Conservation (phyloP, 1,140 invertebrate genomes). For the Apis laboriosa region DNA sequence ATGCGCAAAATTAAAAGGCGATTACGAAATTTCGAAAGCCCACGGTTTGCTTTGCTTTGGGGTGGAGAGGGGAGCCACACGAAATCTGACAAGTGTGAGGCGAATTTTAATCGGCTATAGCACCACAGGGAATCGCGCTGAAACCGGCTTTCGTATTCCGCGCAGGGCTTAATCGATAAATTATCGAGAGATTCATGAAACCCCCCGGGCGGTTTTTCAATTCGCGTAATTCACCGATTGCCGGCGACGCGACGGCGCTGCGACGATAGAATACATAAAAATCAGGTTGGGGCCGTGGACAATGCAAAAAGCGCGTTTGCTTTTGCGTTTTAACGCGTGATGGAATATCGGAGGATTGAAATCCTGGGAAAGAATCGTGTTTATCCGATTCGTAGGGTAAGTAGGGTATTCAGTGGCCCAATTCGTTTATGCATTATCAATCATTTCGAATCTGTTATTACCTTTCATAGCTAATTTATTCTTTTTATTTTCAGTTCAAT, state of each 20-base stretch:
- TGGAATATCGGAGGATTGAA: slow-evolving; percentile 24
- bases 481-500: no score
- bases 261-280: slow-evolving; percentile 49
- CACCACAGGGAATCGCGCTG: not conserved
- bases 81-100: slow-evolving; percentile 57
- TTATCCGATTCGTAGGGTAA: not conserved
- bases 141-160: slow-evolving; percentile 59
- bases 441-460: no score
- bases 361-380: not conserved
- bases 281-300: not conserved
- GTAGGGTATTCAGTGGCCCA: not conserved
- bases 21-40: slow-evolving; percentile 33
- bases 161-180: slow-evolving; percentile 65
- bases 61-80: no score
- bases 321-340: slow-evolving; percentile 33
- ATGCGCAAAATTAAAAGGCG: slow-evolving; percentile 7
- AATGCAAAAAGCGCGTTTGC: slow-evolving; percentile 16
- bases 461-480: no score
- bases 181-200: slow-evolving; percentile 65
- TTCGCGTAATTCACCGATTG: slow-evolving; percentile 61
- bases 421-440: not conserved
- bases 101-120: slow-evolving; percentile 52
- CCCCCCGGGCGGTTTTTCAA: slow-evolving; percentile 52
- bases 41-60: slow-evolving; percentile 31
- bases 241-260: slow-evolving; percentile 19